These are phyloP conservation scores for Dryas iulia DNA, from an alignment of 1,140 invertebrate genomes.

Conservation along the genomic window DNA sequence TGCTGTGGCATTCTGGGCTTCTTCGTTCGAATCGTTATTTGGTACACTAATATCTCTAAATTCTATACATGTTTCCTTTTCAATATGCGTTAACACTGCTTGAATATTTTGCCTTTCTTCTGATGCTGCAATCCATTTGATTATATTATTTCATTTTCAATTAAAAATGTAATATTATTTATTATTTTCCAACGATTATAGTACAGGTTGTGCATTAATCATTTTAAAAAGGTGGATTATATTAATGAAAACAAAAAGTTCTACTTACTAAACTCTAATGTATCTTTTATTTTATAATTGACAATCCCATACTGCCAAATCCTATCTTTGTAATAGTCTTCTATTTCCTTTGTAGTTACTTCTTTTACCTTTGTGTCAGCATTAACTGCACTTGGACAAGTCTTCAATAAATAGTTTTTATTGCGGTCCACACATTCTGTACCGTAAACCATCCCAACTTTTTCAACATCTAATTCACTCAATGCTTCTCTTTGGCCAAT, in stretches of 20 bases:
- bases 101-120: slow-evolving; percentile 71
- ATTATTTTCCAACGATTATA: too few species aligned
- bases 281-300: slow-evolving; percentile 56
- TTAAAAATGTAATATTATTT: too few species aligned
- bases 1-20: background rate
- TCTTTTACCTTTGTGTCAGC: slow-evolving; percentile 19
- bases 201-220: too few species aligned
- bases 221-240: background rate
- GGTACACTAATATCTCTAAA: slow-evolving; percentile 44
- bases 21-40: slow-evolving; percentile 23
- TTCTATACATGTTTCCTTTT: slow-evolving; percentile 67
- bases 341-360: slow-evolving; percentile 41
- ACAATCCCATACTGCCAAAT: slow-evolving; percentile 65
- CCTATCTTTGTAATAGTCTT: slow-evolving; percentile 57
- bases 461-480: slow-evolving; percentile 61
- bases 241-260: background rate
- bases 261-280: slow-evolving; percentile 64
- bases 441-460: slow-evolving; percentile 53
- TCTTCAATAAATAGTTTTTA: slow-evolving; percentile 58
- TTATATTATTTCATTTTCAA: too few species aligned
- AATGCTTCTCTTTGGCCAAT: slow-evolving; percentile 63
- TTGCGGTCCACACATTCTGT: slow-evolving; percentile 60
- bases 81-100: slow-evolving; percentile 61
- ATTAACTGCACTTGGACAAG: slow-evolving; percentile 61
- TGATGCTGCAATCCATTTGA: slow-evolving; percentile 42